Conservation (phyloP, 2,797 vertebrate species). For the Ptychobarbus kaznakovi region DNA sequence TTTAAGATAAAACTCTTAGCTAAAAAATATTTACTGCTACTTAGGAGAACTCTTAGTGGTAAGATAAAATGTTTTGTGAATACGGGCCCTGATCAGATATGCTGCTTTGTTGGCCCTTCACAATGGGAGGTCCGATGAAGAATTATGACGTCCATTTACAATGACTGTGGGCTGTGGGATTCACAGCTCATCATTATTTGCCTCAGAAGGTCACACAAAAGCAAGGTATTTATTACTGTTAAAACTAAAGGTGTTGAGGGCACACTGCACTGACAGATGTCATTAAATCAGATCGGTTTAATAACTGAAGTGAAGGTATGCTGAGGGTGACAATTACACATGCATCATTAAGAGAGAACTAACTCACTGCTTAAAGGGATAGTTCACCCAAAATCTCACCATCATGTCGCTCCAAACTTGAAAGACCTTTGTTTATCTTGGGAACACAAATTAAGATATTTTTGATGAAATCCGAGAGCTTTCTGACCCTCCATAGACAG, state of each 20-base stretch:
- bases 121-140: conserved; percentile 46
- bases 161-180: conserved; percentile 18
- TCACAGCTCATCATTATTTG: conserved; percentile 36
- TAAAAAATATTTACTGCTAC: no score
- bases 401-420: neutral
- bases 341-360: neutral
- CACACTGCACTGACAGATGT: conserved; percentile 18
- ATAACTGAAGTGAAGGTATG: neutral
- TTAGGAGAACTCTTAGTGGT: no score
- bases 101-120: conserved; percentile 23
- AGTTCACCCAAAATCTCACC: neutral
- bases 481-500: neutral
- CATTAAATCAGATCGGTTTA: neutral
- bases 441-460: neutral
- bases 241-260: conserved; percentile 19
- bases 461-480: neutral
- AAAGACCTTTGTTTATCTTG: neutral
- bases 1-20: no score
- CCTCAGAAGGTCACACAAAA: conserved; percentile 23
- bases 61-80: no score
- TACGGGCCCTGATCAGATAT: neutral
- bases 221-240: conserved; percentile 13
- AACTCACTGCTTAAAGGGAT: neutral
- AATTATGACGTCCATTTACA: conserved; percentile 39
- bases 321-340: no score